A percentile compares a stretch with the other conserved stretches of the same genome.
phyloP scores from a whole-genome alignment of 2,113 vertebrate genomes.

The Anhinga anhinga region DNA sequence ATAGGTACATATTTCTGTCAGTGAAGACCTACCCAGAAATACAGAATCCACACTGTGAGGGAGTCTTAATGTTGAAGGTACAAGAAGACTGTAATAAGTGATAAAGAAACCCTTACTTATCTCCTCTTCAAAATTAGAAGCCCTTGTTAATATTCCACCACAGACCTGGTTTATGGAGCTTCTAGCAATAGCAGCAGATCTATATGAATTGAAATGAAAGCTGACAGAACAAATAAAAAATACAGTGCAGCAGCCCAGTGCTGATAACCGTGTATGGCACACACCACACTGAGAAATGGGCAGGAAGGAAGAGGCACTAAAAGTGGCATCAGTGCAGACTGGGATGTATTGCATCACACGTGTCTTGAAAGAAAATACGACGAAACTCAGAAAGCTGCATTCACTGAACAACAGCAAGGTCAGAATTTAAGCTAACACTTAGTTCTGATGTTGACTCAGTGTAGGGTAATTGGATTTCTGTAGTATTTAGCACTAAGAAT shows the following conservation, averaged over 20 bases:
- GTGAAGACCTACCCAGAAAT: neutral
- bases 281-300: neutral
- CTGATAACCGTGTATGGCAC: neutral
- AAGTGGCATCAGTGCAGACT: neutral
- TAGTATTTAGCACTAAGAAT: neutral
- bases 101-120: neutral
- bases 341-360: neutral
- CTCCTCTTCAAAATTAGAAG: neutral
- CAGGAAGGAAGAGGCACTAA: neutral
- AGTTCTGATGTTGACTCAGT: neutral
- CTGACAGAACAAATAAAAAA: neutral
- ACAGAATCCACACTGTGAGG: neutral
- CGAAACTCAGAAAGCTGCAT: neutral
- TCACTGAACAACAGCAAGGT: neutral
- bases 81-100: neutral
- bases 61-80: neutral
- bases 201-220: neutral
- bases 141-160: slow-evolving; percentile 3
- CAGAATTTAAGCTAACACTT: neutral
- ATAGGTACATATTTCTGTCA: neutral
- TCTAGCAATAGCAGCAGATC: neutral
- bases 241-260: neutral
- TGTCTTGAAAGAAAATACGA: neutral
- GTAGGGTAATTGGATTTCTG: neutral
- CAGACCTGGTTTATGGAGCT: neutral